Conservation (phyloP, 2,797 vertebrate genomes). For the Pantherophis vulpinus region DNA sequence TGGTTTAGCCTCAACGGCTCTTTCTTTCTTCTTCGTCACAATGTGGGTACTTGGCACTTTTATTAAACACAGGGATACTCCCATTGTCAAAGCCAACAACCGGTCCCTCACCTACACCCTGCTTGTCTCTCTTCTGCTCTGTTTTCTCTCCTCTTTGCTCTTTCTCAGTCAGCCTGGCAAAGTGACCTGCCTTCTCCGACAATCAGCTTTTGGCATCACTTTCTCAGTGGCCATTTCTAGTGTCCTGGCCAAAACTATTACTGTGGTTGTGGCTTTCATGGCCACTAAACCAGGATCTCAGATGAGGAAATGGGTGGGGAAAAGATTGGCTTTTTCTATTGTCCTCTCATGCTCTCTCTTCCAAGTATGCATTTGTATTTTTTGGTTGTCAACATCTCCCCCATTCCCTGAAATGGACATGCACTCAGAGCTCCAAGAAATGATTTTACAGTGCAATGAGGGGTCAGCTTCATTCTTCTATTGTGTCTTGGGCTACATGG, state of each 20-base stretch:
- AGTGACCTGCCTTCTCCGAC: background rate
- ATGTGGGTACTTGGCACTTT: background rate
- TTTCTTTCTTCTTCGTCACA: too few relatives aligned
- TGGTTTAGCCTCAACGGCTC: too few relatives aligned
- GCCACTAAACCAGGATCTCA: background rate
- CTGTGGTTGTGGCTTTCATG: background rate
- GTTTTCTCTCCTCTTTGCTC: background rate
- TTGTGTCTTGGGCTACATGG: background rate
- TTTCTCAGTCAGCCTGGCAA: background rate
- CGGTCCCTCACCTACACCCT: background rate
- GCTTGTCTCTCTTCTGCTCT: background rate
- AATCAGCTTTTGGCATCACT: background rate
- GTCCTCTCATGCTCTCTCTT: background rate
- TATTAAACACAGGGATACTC: background rate
- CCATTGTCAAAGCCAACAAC: background rate
- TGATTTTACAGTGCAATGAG: background rate
- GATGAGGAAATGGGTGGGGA: background rate
- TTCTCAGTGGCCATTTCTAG: background rate
- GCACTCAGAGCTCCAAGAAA: background rate
- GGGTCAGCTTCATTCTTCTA: background rate
- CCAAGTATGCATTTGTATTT: background rate
- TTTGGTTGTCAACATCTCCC: background rate
- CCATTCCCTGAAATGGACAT: background rate
- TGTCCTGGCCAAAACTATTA: background rate
- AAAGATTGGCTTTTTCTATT: background rate